phyloP scores from a whole-genome alignment of 23 tunicate species.

The Halocynthia roretzi region DNA sequence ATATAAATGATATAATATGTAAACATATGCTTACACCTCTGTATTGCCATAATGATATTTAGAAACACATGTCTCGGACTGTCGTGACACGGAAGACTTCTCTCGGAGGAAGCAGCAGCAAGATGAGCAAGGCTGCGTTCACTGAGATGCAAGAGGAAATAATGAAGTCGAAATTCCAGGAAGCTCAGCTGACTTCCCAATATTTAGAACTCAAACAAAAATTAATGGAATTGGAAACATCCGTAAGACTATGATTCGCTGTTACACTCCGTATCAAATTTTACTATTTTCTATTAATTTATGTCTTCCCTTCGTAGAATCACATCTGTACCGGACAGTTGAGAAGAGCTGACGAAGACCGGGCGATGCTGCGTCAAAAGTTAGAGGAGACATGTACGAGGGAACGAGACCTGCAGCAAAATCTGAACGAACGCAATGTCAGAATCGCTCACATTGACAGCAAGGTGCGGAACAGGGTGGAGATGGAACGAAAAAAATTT shows the following conservation, averaged over 20 bases:
- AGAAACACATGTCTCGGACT: slow-evolving; percentile 63
- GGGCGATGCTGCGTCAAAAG: slow-evolving; percentile 17
- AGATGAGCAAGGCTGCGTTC: slow-evolving; percentile 50
- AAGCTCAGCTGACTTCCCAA: slow-evolving; percentile 48
- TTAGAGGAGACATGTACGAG: slow-evolving; percentile 19
- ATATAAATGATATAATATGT: too few species aligned
- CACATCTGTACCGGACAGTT: slow-evolving; percentile 58
- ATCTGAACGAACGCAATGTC: slow-evolving; percentile 38
- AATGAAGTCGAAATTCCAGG: slow-evolving; percentile 39
- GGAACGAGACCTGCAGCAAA: slow-evolving; percentile 46
- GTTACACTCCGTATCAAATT: background rate
- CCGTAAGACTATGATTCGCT: slow-evolving; percentile 26
- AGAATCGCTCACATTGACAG: slow-evolving; percentile 59
- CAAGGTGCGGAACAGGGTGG: slow-evolving; percentile 36
- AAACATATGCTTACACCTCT: too few species aligned
- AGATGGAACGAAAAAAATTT: too few species aligned
- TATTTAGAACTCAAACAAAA: slow-evolving; percentile 33
- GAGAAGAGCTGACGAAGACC: slow-evolving; percentile 76
- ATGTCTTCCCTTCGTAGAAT: slow-evolving; percentile 26
- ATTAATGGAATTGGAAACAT: slow-evolving; percentile 67
- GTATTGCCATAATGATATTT: too few species aligned
- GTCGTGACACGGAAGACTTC: slow-evolving; percentile 20
- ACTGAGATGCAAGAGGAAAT: slow-evolving; percentile 79
- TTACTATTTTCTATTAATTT: background rate
- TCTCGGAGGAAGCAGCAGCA: slow-evolving; percentile 14